Conservation (phyloP, 2,797 vertebrate genomes). For the Sebastes diaconus region DNA sequence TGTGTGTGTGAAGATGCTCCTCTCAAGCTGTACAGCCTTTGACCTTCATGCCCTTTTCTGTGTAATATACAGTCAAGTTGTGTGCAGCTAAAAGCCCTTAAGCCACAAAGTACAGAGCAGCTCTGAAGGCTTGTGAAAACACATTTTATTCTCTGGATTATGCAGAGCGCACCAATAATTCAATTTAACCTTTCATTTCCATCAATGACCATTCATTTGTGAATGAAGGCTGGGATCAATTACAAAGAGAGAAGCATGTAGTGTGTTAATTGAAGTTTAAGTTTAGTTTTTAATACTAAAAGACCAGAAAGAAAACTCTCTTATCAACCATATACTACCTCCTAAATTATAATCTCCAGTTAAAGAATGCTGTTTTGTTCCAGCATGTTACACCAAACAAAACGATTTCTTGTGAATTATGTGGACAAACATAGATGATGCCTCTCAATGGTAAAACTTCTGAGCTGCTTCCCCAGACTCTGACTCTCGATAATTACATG, state of each 20-base stretch:
- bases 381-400: not conserved
- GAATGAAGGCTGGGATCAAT: not conserved
- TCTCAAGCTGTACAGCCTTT: constrained; percentile 1
- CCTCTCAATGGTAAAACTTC: not conserved
- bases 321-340: not conserved
- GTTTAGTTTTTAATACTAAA: not conserved
- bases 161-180: not conserved
- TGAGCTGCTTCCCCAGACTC: not conserved
- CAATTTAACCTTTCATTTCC: constrained; percentile 2
- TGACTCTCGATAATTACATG: not conserved
- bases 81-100: constrained; percentile 6
- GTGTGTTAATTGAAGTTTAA: not conserved
- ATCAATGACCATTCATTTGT: not conserved
- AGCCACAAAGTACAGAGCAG: constrained; percentile 8
- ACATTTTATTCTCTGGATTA: constrained; percentile 8
- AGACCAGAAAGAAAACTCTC: not conserved
- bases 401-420: not conserved
- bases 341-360: not conserved
- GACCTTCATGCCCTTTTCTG: constrained; percentile 38
- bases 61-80: constrained; percentile 5
- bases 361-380: not conserved
- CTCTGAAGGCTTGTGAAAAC: constrained; percentile 8
- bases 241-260: not conserved
- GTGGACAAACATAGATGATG: not conserved
- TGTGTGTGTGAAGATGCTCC: constrained; percentile 4